Percentiles rank a stretch among this genome's conserved stretches.
These are phyloP conservation scores for Pammene fasciana DNA, from an alignment of 2,888 invertebrate species.

Conservation along the genomic window DNA sequence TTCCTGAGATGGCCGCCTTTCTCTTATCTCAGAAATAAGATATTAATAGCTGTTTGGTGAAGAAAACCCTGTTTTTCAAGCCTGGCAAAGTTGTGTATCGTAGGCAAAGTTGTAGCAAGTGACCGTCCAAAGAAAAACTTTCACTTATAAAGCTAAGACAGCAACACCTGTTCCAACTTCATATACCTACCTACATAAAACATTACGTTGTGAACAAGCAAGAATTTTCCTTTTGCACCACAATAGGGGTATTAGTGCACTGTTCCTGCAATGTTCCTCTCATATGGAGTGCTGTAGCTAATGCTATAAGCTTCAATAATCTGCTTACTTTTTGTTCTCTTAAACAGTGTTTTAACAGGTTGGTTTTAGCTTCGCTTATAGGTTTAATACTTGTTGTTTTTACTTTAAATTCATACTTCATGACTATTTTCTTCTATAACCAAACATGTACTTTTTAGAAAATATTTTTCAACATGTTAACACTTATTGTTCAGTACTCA, in stretches of 20 bases:
- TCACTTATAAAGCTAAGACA: no score
- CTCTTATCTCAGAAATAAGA: no score
- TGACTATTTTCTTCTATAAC: background rate
- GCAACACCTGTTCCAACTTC: background rate
- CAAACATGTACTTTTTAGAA: no score
- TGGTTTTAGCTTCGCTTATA: conserved; percentile 3
- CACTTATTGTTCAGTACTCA: no score
- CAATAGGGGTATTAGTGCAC: conserved; percentile 39
- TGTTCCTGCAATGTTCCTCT: conserved; percentile 26
- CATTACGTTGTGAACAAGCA: conserved; percentile 18
- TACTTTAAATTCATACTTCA: background rate
- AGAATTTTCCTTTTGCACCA: conserved; percentile 14
- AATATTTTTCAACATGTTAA: no score
- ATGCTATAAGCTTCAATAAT: conserved; percentile 33
- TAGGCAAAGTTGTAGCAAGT: no score
- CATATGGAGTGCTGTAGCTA: conserved; percentile 38
- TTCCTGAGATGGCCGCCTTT: no score
- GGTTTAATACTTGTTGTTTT: background rate
- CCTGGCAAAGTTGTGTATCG: no score
- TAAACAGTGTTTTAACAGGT: conserved; percentile 27
- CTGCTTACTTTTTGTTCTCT: conserved; percentile 36
- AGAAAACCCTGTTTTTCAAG: no score
- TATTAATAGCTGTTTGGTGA: no score
- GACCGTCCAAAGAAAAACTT: no score
- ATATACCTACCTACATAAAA: conserved; percentile 9